These are phyloP conservation scores for Melitaea athalia DNA, from an alignment of 2,888 invertebrate genomes.

Conservation along the genomic window DNA sequence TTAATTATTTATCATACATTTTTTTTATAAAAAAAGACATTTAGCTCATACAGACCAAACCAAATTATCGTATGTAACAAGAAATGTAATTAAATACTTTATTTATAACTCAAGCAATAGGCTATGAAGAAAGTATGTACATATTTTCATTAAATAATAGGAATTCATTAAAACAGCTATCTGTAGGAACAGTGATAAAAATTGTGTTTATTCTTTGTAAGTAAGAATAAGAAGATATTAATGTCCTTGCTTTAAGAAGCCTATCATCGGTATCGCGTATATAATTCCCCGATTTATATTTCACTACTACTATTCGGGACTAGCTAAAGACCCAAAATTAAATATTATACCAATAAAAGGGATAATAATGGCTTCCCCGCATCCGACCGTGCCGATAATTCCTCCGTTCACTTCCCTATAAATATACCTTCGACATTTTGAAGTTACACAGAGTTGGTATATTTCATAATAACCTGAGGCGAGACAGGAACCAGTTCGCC, in stretches of 20 bases:
- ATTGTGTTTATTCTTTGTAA: background rate
- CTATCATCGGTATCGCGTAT: constrained; percentile 48
- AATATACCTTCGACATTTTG: constrained; percentile 80
- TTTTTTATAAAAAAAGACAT: no score
- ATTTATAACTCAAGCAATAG: no score
- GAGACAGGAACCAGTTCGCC: constrained; percentile 73
- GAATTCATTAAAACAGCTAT: no score
- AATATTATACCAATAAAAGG: constrained; percentile 82
- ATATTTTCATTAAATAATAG: no score
- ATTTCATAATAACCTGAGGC: constrained; percentile 78
- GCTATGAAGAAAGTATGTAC: no score
- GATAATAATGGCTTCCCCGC: constrained; percentile 77
- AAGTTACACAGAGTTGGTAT: constrained; percentile 71
- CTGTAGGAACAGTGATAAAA: background rate
- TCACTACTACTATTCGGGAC: constrained; percentile 56
- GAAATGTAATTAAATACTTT: no score
- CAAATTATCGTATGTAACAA: no score
- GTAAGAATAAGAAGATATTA: background rate
- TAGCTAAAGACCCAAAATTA: constrained; percentile 76
- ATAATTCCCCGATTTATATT: constrained; percentile 78
- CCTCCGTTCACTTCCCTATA: constrained; percentile 68
- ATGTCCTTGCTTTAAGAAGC: constrained; percentile 5
- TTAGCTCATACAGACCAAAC: no score
- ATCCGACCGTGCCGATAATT: constrained; percentile 77
- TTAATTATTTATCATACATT: no score